Evolutionary conservation across 2,888 invertebrate genomes (phyloP).

Genomic region (Lutraria lutraria): DNA sequence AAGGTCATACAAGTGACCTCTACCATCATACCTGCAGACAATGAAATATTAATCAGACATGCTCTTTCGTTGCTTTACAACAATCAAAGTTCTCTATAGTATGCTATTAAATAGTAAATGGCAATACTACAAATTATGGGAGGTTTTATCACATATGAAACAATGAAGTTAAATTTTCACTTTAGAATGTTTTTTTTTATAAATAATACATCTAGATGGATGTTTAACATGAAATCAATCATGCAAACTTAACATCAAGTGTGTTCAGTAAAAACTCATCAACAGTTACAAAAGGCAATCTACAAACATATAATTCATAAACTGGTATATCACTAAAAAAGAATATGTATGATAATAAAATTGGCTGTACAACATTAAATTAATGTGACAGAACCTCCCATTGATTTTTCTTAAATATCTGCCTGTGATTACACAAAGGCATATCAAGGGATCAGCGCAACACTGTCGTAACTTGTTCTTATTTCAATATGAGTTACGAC

Average conservation of each 20-base stretch:
- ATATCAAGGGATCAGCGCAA: too few relatives aligned
- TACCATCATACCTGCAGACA: slow-evolving; percentile 94
- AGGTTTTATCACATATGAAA: slow-evolving; percentile 6
- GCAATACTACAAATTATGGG: not conserved
- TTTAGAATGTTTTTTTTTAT: too few relatives aligned
- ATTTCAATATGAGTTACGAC: too few relatives aligned
- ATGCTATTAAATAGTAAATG: not conserved
- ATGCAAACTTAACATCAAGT: not conserved
- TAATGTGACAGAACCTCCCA: slow-evolving; percentile 7
- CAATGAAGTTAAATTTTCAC: not conserved
- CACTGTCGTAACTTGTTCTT: too few relatives aligned
- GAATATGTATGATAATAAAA: not conserved
- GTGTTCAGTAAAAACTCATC: not conserved
- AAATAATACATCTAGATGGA: not conserved
- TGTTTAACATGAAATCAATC: not conserved
- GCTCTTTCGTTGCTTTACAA: not conserved
- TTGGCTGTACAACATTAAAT: not conserved
- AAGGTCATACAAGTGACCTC: slow-evolving; percentile 96
- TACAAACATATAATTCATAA: not conserved
- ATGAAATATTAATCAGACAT: slow-evolving; percentile 21
- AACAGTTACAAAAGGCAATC: not conserved
- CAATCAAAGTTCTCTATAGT: not conserved
- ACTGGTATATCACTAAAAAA: not conserved
- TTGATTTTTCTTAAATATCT: not conserved
- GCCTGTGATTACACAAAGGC: not conserved